A percentile compares a stretch with the other conserved stretches of the same genome.
phyloP scores from a whole-genome alignment of 2,113 vertebrate species.

The Gavia stellata region DNA sequence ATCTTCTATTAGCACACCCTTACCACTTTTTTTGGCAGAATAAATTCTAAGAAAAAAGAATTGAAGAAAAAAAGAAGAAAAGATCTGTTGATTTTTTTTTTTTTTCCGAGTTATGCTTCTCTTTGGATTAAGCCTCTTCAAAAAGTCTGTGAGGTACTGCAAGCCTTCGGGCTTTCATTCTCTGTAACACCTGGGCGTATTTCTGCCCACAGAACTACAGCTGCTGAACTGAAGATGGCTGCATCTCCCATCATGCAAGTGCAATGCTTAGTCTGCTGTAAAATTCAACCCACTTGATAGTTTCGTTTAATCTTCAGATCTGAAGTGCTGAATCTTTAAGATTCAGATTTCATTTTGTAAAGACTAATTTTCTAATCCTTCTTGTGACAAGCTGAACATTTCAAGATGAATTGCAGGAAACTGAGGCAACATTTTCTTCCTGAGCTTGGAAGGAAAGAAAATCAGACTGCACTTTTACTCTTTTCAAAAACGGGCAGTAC shows the following conservation, averaged over 20 bases:
- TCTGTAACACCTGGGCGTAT: not conserved
- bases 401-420: not conserved
- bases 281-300: not conserved
- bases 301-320: not conserved
- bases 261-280: not conserved
- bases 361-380: not conserved
- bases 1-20: accelerated
- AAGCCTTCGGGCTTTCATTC: not conserved
- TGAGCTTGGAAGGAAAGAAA: not conserved
- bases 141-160: not conserved
- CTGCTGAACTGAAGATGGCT: not conserved
- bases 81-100: not conserved
- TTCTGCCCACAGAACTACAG: not conserved
- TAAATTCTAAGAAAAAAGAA: not conserved
- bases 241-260: not conserved
- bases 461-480: not conserved
- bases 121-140: not conserved
- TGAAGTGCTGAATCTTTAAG: not conserved
- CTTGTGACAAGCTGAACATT: not conserved
- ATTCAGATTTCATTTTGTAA: not conserved
- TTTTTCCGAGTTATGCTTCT: not conserved
- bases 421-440: not conserved
- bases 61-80: not conserved
- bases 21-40: not conserved
- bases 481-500: not conserved